Base-by-base conservation (phyloP, 1,140 invertebrate genomes). In the Aplysia californica region DNA sequence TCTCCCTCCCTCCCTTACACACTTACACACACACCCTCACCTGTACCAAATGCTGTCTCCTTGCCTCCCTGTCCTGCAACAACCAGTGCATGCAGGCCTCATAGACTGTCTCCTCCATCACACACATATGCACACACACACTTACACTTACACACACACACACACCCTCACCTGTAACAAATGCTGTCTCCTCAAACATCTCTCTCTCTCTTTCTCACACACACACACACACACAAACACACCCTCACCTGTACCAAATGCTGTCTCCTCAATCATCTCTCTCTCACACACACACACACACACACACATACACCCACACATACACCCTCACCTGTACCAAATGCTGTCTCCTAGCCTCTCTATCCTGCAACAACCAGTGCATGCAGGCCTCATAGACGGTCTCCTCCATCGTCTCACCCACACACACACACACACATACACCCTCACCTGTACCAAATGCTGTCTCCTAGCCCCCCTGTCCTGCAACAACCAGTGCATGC, bases 91-190 rank as follows among this genome's bases (percentile, higher is more conserved):
- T 85, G 29, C 91, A 90, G 35, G 92, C 92, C 80, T 91, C 87
- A 85, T 92, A 92, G 3, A 93, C 91, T 39, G 83, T 86, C 82
- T 93, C 92, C 83, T 93, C 92, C 76, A 87, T 87, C 18, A n/a
- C n/a, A 50, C n/a, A 50, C n/a, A 50, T 15, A 50, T 15, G 10
- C 10, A n/a, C 44, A 50, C 44, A 50, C 44, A 50, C 44, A 50
- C 44, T 15, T 15, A 50, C 10, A 50, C 10, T 50, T 10, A 50
- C 44, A 50, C 44, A 10, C 44, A 50, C 44, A 50, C 10, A 15
- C 44, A 50, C n/a, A 10, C n/a, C 44, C n/a, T n/a, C n/a, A n/a
- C n/a, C n/a, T n/a, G n/a, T n/a, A n/a, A n/a, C n/a, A n/a, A n/a
- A n/a, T n/a, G n/a, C n/a, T n/a, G n/a, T n/a, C n/a, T n/a, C n/a